These are phyloP conservation scores for Xyrauchen texanus DNA, from an alignment of 2,113 vertebrate species.

Conservation along the genomic window DNA sequence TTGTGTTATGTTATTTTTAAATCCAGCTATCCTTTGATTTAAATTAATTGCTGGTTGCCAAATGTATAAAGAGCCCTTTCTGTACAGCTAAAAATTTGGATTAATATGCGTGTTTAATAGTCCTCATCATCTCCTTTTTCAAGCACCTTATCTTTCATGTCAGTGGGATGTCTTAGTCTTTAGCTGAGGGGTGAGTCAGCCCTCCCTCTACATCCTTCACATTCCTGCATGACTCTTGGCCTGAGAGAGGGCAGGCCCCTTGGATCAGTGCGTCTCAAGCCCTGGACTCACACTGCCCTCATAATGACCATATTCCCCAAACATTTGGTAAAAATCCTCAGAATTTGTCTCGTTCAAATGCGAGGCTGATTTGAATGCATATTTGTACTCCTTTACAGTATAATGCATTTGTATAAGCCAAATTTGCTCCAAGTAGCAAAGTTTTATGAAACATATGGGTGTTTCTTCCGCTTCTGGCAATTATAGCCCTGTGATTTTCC, in stretches of 20 bases:
- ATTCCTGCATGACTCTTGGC: slow-evolving; percentile 18
- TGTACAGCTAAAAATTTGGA: slow-evolving; percentile 51
- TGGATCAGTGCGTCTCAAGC: not conserved
- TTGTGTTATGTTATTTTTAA: no score
- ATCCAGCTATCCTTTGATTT: not conserved
- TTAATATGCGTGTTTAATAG: slow-evolving; percentile 36
- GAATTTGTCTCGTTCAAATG: not conserved
- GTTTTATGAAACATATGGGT: no score
- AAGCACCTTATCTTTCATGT: slow-evolving; percentile 37
- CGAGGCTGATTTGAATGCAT: not conserved
- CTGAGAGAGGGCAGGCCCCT: slow-evolving; percentile 20
- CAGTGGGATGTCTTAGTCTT: slow-evolving; percentile 37
- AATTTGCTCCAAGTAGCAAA: no score
- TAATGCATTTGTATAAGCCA: not conserved
- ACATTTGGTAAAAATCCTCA: not conserved
- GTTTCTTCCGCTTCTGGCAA: no score
- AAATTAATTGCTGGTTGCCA: not conserved
- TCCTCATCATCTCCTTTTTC: slow-evolving; percentile 49
- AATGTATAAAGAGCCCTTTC: slow-evolving; percentile 39
- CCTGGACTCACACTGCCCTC: not conserved
- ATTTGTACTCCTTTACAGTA: not conserved
- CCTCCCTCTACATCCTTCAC: slow-evolving; percentile 12
- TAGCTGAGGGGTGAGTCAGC: slow-evolving; percentile 17
- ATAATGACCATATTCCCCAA: slow-evolving; percentile 31
- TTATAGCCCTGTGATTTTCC: no score